These are phyloP conservation scores for Chironomus riparius DNA, from an alignment of 2,888 invertebrate genomes.

Conservation along the genomic window DNA sequence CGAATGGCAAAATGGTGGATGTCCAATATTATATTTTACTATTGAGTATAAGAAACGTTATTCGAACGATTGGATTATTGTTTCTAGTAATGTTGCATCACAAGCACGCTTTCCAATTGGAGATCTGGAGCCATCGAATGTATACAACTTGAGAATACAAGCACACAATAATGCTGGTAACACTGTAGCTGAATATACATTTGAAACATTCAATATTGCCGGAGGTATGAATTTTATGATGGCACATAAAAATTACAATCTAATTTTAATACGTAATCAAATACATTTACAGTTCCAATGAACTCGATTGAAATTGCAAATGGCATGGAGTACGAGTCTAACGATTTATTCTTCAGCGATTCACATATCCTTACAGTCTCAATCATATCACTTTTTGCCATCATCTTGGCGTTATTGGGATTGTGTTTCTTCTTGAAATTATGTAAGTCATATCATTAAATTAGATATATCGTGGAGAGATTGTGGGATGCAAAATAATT, in stretches of 20 bases:
- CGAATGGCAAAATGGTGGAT: slow-evolving; percentile 73
- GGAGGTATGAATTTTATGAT: slow-evolving; percentile 37
- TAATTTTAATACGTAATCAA: too few relatives aligned
- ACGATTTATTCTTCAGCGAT: slow-evolving; percentile 38
- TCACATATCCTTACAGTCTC: slow-evolving; percentile 46
- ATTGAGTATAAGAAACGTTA: slow-evolving; percentile 39
- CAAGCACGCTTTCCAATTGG: slow-evolving; percentile 44
- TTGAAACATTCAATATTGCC: slow-evolving; percentile 48
- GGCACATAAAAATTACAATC: background rate
- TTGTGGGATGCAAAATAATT: too few relatives aligned
- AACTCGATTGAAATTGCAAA: slow-evolving; percentile 13
- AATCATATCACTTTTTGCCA: slow-evolving; percentile 45
- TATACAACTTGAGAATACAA: slow-evolving; percentile 47
- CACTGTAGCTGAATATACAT: slow-evolving; percentile 49
- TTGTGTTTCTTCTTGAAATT: slow-evolving; percentile 48
- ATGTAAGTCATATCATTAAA: slow-evolving; percentile 40
- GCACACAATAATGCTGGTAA: slow-evolving; percentile 57
- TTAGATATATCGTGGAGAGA: background rate
- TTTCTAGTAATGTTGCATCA: slow-evolving; percentile 46
- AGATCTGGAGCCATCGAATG: slow-evolving; percentile 45
- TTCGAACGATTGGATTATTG: slow-evolving; percentile 41
- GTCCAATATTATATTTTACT: slow-evolving; percentile 62
- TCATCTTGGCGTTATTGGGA: slow-evolving; percentile 48
- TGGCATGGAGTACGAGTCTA: slow-evolving; percentile 13
- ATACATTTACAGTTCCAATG: slow-evolving; percentile 1